Conservation (phyloP, 2,888 invertebrate species). For the Pristionchus arcanus region DNA sequence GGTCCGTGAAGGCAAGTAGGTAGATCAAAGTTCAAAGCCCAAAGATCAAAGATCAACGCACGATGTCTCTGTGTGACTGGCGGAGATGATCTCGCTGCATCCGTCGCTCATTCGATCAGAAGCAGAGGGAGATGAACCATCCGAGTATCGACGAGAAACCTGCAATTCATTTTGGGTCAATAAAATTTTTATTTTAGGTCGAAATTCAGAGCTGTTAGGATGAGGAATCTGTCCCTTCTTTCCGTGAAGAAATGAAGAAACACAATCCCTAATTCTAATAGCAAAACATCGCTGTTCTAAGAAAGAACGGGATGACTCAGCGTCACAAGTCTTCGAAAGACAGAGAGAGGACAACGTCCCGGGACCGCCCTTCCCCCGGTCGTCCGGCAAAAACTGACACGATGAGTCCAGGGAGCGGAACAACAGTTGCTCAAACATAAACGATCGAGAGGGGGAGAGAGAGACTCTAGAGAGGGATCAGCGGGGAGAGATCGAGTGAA, state of each 20-base stretch:
- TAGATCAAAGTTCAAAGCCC: not conserved
- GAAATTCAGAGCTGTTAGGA: not conserved
- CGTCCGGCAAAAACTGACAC: not conserved
- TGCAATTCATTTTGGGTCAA: not conserved
- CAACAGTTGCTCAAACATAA: constrained; percentile 49
- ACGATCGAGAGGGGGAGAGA: not conserved
- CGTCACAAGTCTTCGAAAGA: not conserved
- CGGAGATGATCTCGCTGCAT: constrained; percentile 17
- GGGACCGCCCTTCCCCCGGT: not conserved
- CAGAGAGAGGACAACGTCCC: not conserved
- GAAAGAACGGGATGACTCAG: not conserved
- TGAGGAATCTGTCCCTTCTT: not conserved
- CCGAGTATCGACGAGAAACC: constrained; percentile 41
- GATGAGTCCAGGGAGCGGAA: not conserved
- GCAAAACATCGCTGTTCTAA: not conserved
- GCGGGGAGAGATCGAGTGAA: not conserved
- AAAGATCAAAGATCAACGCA: constrained; percentile 7
- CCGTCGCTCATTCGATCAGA: constrained; percentile 48
- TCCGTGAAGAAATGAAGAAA: too few species aligned
- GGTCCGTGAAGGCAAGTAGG: too few species aligned
- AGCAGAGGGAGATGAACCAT: constrained; percentile 16
- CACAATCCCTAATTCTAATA: not conserved
- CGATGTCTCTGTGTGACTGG: not conserved
- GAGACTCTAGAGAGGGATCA: constrained; percentile 17
- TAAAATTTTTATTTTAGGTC: not conserved